Conservation (phyloP, 2,797 vertebrate genomes). For the Somateria mollissima region DNA sequence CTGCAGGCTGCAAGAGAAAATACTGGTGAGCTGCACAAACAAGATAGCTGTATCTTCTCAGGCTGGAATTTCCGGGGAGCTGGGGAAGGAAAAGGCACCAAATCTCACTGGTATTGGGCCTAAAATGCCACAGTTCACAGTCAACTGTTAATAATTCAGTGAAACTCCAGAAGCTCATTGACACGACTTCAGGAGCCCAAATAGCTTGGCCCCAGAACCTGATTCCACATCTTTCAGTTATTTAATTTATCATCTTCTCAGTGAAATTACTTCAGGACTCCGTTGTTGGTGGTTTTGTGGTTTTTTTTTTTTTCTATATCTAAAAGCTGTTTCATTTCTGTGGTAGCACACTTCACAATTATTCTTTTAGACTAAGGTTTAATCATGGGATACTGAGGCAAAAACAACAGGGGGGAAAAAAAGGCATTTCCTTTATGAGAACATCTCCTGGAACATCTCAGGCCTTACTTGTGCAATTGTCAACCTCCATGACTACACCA, state of each 20-base stretch:
- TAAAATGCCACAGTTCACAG: neutral
- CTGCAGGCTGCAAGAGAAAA: neutral
- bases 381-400: neutral
- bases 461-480: neutral
- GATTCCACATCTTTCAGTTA: neutral
- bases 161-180: neutral
- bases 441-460: neutral
- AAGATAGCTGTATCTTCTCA: too few species aligned
- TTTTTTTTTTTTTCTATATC: neutral
- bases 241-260: neutral
- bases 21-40: too few species aligned
- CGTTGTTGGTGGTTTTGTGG: neutral
- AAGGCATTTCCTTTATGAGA: neutral
- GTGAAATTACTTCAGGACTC: neutral
- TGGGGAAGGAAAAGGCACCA: too few species aligned
- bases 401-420: neutral
- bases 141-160: neutral
- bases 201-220: neutral
- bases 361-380: neutral
- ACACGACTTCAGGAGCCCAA: neutral
- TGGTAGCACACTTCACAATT: neutral
- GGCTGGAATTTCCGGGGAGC: too few species aligned
- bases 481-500: neutral
- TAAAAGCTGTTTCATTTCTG: neutral
- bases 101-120: too few species aligned